These are phyloP conservation scores for Sclerurus mexicanus DNA, from an alignment of 2,113 vertebrate species.

Conservation along the genomic window DNA sequence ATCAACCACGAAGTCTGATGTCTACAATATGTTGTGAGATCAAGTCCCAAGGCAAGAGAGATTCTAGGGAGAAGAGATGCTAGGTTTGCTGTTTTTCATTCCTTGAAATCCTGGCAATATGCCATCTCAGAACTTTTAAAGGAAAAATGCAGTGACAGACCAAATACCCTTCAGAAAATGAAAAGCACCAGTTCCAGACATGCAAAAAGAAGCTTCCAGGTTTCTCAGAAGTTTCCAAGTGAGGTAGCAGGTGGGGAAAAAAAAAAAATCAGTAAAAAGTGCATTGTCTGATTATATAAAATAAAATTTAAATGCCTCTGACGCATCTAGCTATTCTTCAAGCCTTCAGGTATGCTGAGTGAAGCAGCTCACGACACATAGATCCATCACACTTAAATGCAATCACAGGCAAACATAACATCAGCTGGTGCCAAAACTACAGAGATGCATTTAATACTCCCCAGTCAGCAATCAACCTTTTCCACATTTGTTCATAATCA, in stretches of 20 bases:
- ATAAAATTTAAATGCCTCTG: conserved; percentile 31
- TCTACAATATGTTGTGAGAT: background rate
- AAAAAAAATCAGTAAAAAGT: background rate
- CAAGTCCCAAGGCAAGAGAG: background rate
- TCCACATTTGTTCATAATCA: conserved; percentile 62
- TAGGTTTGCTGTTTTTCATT: background rate
- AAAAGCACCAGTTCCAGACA: background rate
- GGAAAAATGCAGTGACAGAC: background rate
- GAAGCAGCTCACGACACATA: conserved; percentile 3
- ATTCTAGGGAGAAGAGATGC: background rate
- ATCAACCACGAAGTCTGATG: background rate
- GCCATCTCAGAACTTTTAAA: background rate
- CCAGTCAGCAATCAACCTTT: conserved; percentile 72
- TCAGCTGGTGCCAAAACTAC: conserved; percentile 11
- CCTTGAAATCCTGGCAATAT: background rate
- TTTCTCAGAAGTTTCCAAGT: conserved; percentile 16
- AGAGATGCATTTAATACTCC: conserved; percentile 59
- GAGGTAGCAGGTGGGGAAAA: background rate
- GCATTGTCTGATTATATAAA: conserved; percentile 22
- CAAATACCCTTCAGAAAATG: background rate
- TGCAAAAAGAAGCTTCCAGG: background rate
- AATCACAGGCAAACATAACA: conserved; percentile 54
- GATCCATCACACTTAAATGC: conserved; percentile 61
- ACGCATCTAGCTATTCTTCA: background rate
- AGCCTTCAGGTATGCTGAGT: background rate